Percentiles rank a stretch among this genome's conserved stretches.
Conservation (phyloP, 2,797 vertebrate genomes). For the Amblyraja radiata region DNA sequence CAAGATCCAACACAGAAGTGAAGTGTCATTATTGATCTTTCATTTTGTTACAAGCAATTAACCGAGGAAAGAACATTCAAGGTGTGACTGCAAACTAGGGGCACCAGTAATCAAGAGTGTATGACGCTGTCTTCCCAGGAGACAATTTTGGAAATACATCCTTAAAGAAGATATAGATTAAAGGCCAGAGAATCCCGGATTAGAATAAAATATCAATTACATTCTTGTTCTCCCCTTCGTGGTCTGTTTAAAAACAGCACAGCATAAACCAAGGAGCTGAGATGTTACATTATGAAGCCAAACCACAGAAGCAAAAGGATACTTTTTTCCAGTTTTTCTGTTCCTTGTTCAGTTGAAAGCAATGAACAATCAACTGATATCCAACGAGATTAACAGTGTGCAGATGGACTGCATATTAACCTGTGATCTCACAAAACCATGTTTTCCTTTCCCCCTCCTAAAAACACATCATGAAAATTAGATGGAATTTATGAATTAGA, state of each 20-base stretch:
- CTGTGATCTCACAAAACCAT: not conserved
- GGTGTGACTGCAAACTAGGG: not conserved
- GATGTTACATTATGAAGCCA: not conserved
- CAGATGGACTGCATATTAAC: not conserved
- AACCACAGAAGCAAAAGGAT: not conserved
- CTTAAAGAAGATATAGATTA: not conserved
- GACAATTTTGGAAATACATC: not conserved
- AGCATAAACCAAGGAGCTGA: not conserved
- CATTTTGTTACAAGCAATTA: not conserved
- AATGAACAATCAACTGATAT: not conserved
- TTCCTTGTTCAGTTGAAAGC: not conserved
- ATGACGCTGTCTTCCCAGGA: not conserved
- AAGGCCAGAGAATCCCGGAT: no score
- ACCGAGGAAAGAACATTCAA: not conserved
- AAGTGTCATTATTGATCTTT: not conserved
- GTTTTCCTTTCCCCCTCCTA: not conserved
- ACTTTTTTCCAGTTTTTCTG: not conserved
- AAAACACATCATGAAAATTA: not conserved
- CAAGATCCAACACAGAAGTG: not conserved
- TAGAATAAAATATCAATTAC: no score
- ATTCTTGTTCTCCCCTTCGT: not conserved
- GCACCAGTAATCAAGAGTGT: not conserved
- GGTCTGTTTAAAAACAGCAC: not conserved
- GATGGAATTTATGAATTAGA: not conserved
- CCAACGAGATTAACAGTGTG: not conserved